Percentiles rank a stretch among this genome's conserved stretches.
Evolutionary conservation across 2,113 vertebrate species (phyloP).

Genomic region (Choloepus hoffmanni): DNA sequence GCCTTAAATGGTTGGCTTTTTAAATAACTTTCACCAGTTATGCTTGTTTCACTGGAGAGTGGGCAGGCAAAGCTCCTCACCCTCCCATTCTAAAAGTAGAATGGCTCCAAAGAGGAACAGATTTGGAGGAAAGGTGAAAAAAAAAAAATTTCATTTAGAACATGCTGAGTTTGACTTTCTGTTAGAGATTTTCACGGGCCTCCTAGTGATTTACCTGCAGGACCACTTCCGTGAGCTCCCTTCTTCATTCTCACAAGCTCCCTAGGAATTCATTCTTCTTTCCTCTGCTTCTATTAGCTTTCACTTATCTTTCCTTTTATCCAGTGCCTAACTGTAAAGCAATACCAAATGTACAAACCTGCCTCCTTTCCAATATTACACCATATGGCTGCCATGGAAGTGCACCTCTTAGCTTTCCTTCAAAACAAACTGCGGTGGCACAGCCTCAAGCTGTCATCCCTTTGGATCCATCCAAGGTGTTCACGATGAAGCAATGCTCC

Average conservation of each 20-base stretch:
- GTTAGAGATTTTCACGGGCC: not conserved
- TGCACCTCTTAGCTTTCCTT: no score
- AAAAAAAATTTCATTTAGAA: not conserved
- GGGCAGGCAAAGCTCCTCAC: not conserved
- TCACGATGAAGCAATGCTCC: no score
- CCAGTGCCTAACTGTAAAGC: no score
- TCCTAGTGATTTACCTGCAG: not conserved
- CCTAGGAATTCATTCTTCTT: not conserved
- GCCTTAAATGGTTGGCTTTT: not conserved
- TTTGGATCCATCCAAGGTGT: no score
- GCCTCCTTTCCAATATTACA: no score
- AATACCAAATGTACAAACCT: no score
- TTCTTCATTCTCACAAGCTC: not conserved
- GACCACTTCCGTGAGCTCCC: not conserved
- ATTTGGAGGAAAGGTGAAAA: not conserved
- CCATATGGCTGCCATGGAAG: no score
- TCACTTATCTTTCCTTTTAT: no score
- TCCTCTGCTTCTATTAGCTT: not conserved
- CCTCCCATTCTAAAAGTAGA: not conserved
- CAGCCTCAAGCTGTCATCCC: no score
- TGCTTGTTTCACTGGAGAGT: not conserved
- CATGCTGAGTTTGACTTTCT: not conserved
- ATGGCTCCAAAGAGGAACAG: not conserved
- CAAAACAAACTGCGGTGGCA: no score
- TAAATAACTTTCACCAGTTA: not conserved